Evolutionary conservation across 2,888 invertebrate genomes (phyloP).

Genomic region (Euplagia quadripunctaria): DNA sequence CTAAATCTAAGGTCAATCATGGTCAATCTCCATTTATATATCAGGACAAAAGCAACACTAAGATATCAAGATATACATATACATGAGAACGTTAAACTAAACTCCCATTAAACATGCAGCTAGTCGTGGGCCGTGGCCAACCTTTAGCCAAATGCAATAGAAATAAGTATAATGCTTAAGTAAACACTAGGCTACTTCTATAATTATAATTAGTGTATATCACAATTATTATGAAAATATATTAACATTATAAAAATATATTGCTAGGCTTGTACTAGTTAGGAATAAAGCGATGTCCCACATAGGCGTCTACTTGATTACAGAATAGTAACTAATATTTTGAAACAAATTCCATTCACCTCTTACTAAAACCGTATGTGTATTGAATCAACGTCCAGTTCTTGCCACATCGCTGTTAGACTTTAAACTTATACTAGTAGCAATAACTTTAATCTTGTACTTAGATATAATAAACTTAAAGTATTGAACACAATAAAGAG

Average conservation of each 20-base stretch:
- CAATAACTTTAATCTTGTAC: conserved; percentile 1
- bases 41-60: too few relatives aligned
- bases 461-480: background rate
- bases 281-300: conserved; percentile 27
- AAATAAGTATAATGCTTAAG: background rate
- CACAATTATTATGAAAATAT: background rate
- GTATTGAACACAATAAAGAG: background rate
- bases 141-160: background rate
- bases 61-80: too few relatives aligned
- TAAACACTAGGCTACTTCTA: background rate
- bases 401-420: conserved; percentile 14
- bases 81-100: background rate
- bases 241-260: background rate
- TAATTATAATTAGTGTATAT: background rate
- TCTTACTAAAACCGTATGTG: conserved; percentile 21
- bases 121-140: too few relatives aligned
- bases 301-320: conserved; percentile 21
- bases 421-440: background rate
- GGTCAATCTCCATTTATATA: too few relatives aligned
- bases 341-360: conserved; percentile 30
- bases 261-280: conserved; percentile 7
- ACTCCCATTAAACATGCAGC: background rate
- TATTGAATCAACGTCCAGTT: conserved; percentile 19
- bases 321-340: conserved; percentile 36
- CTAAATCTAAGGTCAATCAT: too few relatives aligned